Conservation (phyloP, 1,140 invertebrate species). For the Calliopsis andreniformis region DNA sequence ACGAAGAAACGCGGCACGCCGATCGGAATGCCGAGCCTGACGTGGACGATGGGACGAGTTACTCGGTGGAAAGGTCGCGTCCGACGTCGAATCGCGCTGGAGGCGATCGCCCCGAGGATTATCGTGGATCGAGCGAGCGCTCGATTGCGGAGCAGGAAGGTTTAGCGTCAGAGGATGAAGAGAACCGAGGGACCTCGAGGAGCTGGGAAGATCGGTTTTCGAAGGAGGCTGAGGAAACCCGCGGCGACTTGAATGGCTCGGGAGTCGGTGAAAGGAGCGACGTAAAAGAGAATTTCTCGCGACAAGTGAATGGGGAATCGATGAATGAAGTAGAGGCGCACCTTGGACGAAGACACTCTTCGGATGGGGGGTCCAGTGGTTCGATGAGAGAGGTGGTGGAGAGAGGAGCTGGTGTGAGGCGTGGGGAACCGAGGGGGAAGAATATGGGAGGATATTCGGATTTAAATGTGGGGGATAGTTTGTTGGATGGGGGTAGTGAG, state of each 20-base stretch:
- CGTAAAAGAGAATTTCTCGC: slow-evolving; percentile 34
- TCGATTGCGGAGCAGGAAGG: background rate
- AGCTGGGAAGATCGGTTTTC: slow-evolving; percentile 2
- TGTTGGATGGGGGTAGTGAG: too few species aligned
- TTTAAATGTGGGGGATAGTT: background rate
- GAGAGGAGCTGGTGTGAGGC: too few species aligned
- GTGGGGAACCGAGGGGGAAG: background rate
- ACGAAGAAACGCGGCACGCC: background rate
- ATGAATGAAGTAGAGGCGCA: slow-evolving; percentile 37
- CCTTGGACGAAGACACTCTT: background rate
- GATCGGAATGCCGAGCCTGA: background rate
- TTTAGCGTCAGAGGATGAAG: background rate
- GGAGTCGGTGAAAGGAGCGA: slow-evolving; percentile 24
- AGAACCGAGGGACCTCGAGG: background rate
- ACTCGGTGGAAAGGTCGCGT: background rate
- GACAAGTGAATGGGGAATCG: slow-evolving; percentile 27
- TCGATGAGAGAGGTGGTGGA: background rate
- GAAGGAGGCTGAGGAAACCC: slow-evolving; percentile 6
- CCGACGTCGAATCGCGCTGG: background rate
- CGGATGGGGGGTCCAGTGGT: background rate
- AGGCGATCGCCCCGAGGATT: background rate
- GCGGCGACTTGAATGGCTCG: slow-evolving; percentile 22
- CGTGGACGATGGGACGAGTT: background rate
- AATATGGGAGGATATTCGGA: background rate
- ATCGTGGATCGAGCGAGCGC: background rate